Evolutionary conservation across 35 echinoderm and acorn worm genomes (phyloP), one percentile per base, ranked within the genome.

Genomic region (Amphiura filiformis): DNA sequence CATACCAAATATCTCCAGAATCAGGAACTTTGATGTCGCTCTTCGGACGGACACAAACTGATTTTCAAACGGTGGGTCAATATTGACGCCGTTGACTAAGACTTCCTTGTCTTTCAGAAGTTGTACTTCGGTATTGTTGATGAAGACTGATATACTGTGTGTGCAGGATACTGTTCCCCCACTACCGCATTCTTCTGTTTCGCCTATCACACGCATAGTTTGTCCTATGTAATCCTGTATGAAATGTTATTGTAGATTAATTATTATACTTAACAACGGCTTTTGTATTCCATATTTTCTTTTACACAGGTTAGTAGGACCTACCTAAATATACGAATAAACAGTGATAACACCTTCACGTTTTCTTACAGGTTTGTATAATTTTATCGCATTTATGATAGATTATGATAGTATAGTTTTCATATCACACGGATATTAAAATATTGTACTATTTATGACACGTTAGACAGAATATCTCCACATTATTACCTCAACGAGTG

Each of bases 11-110:
- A 84, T 79, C 56, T 97, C 88, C 11, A 97, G 80, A 39, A 93
- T 88, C 0, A 93, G 41, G 39, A 93, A 97, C 89, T 91, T 90
- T 1, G 95, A 93, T n/a, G 95, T 91, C 30, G 79, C 91, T 79
- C 92, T 82, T n/a, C 89, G 76, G 39, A 97, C 82, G 23, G 83
- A 81, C 31, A 92, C 81, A 79, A 86, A 78, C 40, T 90, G 86
- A 39, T 91, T 90, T 49, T 81, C 82, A 79, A 86, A 97, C 7
- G 95, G 95, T 22, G 91, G 65, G 0, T 26, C 30, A n/a, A 89
- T 78, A 18, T 91, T 76, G 18, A 87, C 52, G 11, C 89, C 95
- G 31, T 97, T 91, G 4, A 97, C 92, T 0, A 81, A 41, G 18
- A 97, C 89, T 0, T 76, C 80, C 40, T 84, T 61, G 22, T 87